phyloP scores from a whole-genome alignment of 2,797 vertebrate species.

The Alfaro cultratus region DNA sequence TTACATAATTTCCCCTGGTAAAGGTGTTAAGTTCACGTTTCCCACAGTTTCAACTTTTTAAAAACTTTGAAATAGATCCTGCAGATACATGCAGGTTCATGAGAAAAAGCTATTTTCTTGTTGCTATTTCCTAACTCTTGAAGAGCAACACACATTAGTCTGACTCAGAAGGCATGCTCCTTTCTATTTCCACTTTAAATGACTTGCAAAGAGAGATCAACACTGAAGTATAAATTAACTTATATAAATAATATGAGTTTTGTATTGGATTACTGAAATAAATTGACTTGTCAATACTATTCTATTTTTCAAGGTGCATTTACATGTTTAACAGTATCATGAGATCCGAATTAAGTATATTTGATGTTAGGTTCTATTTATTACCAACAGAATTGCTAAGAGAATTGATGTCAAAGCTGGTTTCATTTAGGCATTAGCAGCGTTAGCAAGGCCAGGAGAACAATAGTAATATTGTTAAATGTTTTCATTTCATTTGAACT shows the following conservation, averaged over 20 bases:
- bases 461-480: neutral
- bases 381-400: neutral
- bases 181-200: neutral
- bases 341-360: neutral
- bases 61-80: neutral
- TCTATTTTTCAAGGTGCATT: neutral
- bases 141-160: neutral
- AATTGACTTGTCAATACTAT: neutral
- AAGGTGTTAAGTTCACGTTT: neutral
- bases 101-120: neutral
- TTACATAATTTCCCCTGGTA: neutral
- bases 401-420: neutral
- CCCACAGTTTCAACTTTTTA: neutral
- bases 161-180: neutral
- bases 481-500: slow-evolving; percentile 16
- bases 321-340: neutral
- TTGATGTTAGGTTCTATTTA: neutral
- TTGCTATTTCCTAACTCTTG: neutral
- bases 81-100: neutral
- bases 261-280: neutral
- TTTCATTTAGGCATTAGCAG: neutral
- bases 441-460: neutral
- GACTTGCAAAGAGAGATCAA: neutral
- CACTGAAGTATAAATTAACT: neutral
- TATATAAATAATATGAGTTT: neutral